Evolutionary conservation across 2,797 vertebrate species (phyloP).

Genomic region (Sebastes elongatus): DNA sequence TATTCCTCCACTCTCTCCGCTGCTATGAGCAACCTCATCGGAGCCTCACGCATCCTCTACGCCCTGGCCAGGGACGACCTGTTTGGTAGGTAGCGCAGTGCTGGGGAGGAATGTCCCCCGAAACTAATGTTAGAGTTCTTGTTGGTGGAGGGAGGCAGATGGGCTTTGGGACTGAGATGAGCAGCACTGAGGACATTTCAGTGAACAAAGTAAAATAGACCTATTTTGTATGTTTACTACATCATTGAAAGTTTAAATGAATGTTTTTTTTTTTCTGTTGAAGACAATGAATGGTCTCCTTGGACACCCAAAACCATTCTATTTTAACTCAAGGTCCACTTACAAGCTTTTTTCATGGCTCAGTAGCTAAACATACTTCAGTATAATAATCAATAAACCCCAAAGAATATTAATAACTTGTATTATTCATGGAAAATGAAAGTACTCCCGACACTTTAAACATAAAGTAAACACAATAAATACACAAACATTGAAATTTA

Average conservation of each 20-base stretch:
- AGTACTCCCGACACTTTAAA: neutral
- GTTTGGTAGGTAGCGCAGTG: constrained; percentile 82
- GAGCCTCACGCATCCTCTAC: constrained; percentile 91
- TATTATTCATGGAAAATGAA: neutral
- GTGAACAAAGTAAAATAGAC: neutral
- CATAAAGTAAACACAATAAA: neutral
- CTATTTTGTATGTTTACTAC: neutral
- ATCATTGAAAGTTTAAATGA: neutral
- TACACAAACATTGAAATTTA: neutral
- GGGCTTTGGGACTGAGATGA: neutral
- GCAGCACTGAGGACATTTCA: neutral
- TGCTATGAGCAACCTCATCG: constrained; percentile 92
- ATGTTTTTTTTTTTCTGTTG: neutral
- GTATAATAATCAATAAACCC: neutral
- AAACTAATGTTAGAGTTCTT: too few relatives aligned
- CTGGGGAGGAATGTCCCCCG: neutral
- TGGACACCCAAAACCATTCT: neutral
- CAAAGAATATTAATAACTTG: neutral
- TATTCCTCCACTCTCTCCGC: constrained; percentile 91
- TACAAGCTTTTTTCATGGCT: neutral
- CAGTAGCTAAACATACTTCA: neutral
- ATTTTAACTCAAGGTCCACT: neutral
- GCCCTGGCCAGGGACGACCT: constrained; percentile 90
- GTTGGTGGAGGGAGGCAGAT: neutral
- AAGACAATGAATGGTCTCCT: neutral